Percentiles rank a stretch among this genome's conserved stretches.
Evolutionary conservation across 2,888 invertebrate genomes (phyloP).

Genomic region (Hymenopus coronatus): DNA sequence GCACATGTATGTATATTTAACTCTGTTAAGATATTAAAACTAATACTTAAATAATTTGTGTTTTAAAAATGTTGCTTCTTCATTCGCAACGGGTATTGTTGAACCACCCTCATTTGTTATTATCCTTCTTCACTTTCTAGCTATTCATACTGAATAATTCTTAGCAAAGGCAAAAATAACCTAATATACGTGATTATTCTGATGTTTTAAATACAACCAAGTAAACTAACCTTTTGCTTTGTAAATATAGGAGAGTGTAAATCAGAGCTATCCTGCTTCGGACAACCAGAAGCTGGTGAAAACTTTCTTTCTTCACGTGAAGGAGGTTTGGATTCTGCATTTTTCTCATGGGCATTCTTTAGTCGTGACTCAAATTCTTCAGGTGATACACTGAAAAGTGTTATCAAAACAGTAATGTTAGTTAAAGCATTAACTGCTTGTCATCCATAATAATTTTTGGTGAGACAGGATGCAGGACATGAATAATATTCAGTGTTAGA

Average conservation of each 20-base stretch:
- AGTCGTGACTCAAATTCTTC: slow-evolving; percentile 68
- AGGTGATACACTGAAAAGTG: slow-evolving; percentile 55
- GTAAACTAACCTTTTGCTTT: slow-evolving; percentile 29
- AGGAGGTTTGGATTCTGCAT: background rate
- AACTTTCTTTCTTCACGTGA: slow-evolving; percentile 52
- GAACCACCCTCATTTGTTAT: no score
- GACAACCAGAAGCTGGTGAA: slow-evolving; percentile 60
- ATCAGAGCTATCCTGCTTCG: slow-evolving; percentile 52
- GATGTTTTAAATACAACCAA: background rate
- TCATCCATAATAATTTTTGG: background rate
- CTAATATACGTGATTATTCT: no score
- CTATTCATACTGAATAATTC: no score
- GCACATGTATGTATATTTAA: no score
- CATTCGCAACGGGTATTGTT: no score
- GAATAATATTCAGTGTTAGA: background rate
- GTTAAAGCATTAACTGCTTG: no score
- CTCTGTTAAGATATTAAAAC: no score
- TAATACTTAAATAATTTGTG: no score
- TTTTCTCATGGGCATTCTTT: slow-evolving; percentile 50
- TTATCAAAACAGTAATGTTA: background rate
- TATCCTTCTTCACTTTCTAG: no score
- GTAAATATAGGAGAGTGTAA: slow-evolving; percentile 16
- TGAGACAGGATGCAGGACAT: background rate
- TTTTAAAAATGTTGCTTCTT: no score
- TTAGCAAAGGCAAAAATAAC: no score